A percentile compares a stretch with the other conserved stretches of the same genome.
These are phyloP conservation scores for Patiria miniata DNA, from an alignment of 35 echinoderm and acorn worm genomes.

Conservation along the genomic window DNA sequence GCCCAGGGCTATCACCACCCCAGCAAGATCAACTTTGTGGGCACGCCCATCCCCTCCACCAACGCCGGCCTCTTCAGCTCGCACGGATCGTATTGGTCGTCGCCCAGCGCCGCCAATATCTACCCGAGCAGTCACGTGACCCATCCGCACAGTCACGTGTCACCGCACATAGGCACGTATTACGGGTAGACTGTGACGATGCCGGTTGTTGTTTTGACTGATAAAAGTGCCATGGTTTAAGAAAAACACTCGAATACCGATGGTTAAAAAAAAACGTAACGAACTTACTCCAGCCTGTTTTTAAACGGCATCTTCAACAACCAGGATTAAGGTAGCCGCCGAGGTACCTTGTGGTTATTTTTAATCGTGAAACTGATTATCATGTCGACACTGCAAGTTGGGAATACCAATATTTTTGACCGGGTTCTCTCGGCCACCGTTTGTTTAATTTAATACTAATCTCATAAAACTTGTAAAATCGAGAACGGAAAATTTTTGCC, in stretches of 20 bases:
- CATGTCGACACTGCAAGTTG: no score
- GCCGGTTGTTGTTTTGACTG: conserved; percentile 27
- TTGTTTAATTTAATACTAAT: no score
- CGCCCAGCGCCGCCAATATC: conserved; percentile 90
- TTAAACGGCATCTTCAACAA: no score
- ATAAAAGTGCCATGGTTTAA: conserved; percentile 44
- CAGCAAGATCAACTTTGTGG: conserved; percentile 86
- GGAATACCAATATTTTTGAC: no score
- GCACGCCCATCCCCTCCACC: conserved; percentile 89
- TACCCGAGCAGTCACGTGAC: conserved; percentile 98
- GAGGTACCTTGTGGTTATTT: no score
- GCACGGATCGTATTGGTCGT: conserved; percentile 95
- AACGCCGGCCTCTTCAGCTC: conserved; percentile 88
- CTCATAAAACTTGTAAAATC: no score
- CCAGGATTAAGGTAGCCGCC: no score
- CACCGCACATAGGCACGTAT: conserved; percentile 95
- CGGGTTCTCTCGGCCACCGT: no score
- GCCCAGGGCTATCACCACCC: conserved; percentile 79
- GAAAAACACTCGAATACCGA: not conserved
- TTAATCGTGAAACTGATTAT: no score
- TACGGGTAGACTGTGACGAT: conserved; percentile 58
- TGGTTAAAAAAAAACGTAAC: no score
- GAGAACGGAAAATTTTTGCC: no score
- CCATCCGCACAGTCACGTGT: conserved; percentile 94
- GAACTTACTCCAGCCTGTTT: conserved; percentile 9